These are phyloP conservation scores for Spodoptera litura DNA, from an alignment of 1,140 invertebrate species.

Conservation along the genomic window DNA sequence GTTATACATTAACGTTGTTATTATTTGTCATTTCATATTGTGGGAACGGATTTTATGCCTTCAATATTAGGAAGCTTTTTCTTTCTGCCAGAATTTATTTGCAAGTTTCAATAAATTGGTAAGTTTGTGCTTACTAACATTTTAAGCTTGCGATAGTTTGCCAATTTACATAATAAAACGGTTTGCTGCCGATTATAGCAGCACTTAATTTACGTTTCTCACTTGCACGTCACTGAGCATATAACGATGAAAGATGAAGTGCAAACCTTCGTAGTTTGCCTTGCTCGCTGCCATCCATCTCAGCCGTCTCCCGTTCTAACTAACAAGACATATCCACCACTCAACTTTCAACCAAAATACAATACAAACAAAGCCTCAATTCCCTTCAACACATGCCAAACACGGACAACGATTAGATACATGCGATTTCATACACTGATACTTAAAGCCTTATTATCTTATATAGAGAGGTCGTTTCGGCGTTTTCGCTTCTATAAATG, in stretches of 20 bases:
- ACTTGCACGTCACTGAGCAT: slow-evolving; percentile 52
- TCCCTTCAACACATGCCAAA: slow-evolving; percentile 42
- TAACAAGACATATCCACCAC: slow-evolving; percentile 60
- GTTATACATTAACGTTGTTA: too few relatives aligned
- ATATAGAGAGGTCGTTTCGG: slow-evolving; percentile 67
- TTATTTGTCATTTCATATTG: too few relatives aligned
- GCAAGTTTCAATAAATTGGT: too few relatives aligned
- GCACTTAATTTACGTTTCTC: slow-evolving; percentile 48
- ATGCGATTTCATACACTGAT: slow-evolving; percentile 59
- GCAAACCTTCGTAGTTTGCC: slow-evolving; percentile 53
- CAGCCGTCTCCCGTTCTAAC: slow-evolving; percentile 53
- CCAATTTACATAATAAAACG: not conserved
- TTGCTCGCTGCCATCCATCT: slow-evolving; percentile 64
- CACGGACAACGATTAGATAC: slow-evolving; percentile 62
- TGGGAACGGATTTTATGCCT: too few relatives aligned
- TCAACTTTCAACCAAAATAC: slow-evolving; percentile 62
- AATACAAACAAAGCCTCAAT: slow-evolving; percentile 64
- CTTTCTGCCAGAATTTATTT: too few relatives aligned
- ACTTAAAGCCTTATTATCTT: slow-evolving; percentile 63
- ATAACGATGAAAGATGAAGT: slow-evolving; percentile 60
- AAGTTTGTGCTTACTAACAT: too few relatives aligned
- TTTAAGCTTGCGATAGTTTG: not conserved
- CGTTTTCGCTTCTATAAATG: slow-evolving; percentile 64
- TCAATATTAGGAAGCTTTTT: too few relatives aligned
- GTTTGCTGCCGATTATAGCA: not conserved